These are phyloP conservation scores for Isoperla grammatica DNA, from an alignment of 2,888 invertebrate species.

Conservation along the genomic window DNA sequence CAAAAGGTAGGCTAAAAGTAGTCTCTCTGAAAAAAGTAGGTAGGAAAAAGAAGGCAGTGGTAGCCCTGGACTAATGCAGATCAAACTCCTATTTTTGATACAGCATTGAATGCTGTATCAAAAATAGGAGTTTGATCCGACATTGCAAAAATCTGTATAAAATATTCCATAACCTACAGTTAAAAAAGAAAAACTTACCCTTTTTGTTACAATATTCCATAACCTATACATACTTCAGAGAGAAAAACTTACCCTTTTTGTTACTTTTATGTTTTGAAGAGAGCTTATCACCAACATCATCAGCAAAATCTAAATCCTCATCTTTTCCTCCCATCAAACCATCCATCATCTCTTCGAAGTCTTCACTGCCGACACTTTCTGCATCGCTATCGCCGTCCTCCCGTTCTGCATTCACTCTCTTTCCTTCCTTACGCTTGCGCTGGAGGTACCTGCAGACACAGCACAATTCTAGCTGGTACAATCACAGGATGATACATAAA, in stretches of 20 bases:
- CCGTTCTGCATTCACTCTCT: constrained; percentile 41
- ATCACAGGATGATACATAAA: background rate
- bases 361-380: constrained; percentile 71
- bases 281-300: constrained; percentile 41
- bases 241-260: constrained; percentile 38
- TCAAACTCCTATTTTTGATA: too few species aligned
- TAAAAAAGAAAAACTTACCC: too few species aligned
- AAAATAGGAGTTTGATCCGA: too few species aligned
- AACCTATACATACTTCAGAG: too few species aligned
- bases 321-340: constrained; percentile 43
- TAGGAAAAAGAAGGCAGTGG: too few species aligned
- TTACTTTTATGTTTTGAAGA: constrained; percentile 35
- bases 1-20: too few species aligned
- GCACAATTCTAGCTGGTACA: constrained; percentile 35
- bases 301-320: constrained; percentile 57
- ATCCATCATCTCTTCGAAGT: constrained; percentile 61
- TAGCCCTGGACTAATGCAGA: too few species aligned
- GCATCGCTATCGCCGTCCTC: constrained; percentile 58
- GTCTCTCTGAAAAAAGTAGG: too few species aligned
- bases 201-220: too few species aligned
- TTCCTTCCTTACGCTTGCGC: constrained; percentile 25
- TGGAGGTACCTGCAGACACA: constrained; percentile 50
- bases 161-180: too few species aligned
- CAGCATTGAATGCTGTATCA: too few species aligned
- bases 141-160: too few species aligned